phyloP scores from a whole-genome alignment of 2,888 invertebrate species.

The Odiellus spinosus region DNA sequence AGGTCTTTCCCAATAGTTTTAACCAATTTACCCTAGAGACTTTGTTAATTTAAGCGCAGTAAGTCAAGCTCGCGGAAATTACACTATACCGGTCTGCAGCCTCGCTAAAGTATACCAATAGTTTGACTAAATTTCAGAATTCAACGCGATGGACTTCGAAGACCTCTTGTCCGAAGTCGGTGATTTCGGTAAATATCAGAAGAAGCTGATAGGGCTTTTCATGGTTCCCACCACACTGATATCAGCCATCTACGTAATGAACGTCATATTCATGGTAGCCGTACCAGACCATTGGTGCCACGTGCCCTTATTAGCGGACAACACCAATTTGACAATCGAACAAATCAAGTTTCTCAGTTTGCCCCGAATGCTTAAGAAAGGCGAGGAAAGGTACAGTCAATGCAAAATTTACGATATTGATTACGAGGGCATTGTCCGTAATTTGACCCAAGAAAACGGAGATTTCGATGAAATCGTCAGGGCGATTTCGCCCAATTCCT shows the following conservation, averaged over 20 bases:
- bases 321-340: constrained; percentile 34
- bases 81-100: too few species aligned
- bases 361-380: constrained; percentile 31
- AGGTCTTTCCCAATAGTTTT: too few species aligned
- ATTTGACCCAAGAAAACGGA: neutral
- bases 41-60: too few species aligned
- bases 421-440: constrained; percentile 23
- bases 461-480: too few species aligned
- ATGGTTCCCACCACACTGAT: constrained; percentile 13
- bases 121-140: neutral
- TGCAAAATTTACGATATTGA: constrained; percentile 35
- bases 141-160: constrained; percentile 19
- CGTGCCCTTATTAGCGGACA: constrained; percentile 35
- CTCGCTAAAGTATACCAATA: too few species aligned
- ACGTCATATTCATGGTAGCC: constrained; percentile 33
- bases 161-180: constrained; percentile 53
- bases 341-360: constrained; percentile 41
- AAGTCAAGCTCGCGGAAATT: too few species aligned
- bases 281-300: constrained; percentile 43
- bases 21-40: too few species aligned
- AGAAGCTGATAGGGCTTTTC: constrained; percentile 25
- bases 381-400: constrained; percentile 30
- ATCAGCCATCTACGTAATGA: constrained; percentile 11
- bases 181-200: constrained; percentile 77
- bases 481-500: neutral